These are phyloP conservation scores for Lophura nycthemera DNA, from an alignment of 2,113 vertebrate species.

Conservation along the genomic window DNA sequence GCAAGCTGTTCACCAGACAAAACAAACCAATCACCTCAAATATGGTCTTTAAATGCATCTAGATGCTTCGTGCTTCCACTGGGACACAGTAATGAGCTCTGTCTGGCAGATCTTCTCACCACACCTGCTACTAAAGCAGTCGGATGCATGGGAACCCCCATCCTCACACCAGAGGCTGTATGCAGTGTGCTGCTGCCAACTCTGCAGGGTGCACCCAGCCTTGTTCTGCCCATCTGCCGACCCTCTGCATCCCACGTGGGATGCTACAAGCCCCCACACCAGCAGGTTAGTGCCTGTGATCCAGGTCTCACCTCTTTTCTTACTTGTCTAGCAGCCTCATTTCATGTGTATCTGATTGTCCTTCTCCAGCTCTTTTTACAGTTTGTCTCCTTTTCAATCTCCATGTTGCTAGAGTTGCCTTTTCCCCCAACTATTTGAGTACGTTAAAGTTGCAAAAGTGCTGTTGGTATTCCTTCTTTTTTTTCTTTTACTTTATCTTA, in stretches of 20 bases:
- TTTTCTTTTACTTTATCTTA: not conserved
- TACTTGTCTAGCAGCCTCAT: not conserved
- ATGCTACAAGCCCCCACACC: fast-evolving
- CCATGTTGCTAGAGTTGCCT: not conserved
- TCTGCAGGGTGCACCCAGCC: not conserved
- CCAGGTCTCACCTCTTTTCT: not conserved
- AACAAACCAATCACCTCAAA: not conserved
- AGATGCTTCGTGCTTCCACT: not conserved
- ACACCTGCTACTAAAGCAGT: not conserved
- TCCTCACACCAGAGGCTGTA: not conserved
- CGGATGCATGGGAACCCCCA: not conserved
- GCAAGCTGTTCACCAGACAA: not conserved
- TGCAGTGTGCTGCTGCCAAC: not conserved
- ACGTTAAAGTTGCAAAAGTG: fast-evolving
- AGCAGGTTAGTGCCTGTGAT: not conserved
- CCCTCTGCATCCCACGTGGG: fast-evolving
- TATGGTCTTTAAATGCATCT: not conserved
- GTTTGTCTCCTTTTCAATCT: slow-evolving; percentile 5
- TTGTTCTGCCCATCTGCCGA: not conserved
- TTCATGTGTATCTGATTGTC: slow-evolving; percentile 1
- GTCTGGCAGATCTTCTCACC: slow-evolving; percentile 15
- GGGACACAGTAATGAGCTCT: not conserved
- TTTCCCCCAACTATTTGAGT: not conserved
- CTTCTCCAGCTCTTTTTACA: not conserved
- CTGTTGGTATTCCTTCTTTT: not conserved